Evolutionary conservation across 2,797 vertebrate species (phyloP), one percentile per base, ranked within the genome.

Genomic region (Micrastur ruficollis): DNA sequence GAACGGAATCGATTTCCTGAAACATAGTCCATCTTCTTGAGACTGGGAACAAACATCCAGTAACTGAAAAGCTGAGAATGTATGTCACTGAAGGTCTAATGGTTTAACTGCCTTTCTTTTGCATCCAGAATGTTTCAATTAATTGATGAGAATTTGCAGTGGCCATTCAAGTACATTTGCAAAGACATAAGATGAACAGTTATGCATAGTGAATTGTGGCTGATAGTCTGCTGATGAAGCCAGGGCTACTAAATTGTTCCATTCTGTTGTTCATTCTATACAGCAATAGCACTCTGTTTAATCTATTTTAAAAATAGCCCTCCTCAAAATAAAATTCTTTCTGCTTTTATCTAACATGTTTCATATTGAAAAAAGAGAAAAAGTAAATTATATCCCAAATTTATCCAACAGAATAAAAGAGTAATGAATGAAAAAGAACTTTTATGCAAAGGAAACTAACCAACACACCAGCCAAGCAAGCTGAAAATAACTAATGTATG

Each of bases 1-100:
- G 91, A 93, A 80, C 20, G 67, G 61, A 91, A 90, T 93, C 0
- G 5, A 92, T 94, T 93, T 95, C 86, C 73, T 90, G 67, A 71
- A 95, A 67, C 10, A 15, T 11, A 90, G 62, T 95, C 59, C 65
- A 55, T 88, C 89, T 95, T 95, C 81, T 67, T 56, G 70, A 82
- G 78, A 61, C 44, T 74, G 14, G 25, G 72, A 94, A 73, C 65
- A 89, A 91, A 44, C 53, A 66, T 12, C 31, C 56, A 89, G 47
- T 13, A 46, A 31, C 68, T 85, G 56, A 92, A 76, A 85, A 92
- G 12, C 49, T 78, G 52, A 78, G 44, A 38, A 8, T 9, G 4
- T 66, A 15, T 61, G 66, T 36, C 55, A 66, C n/a, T 67, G 46
- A 49, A 80, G 53, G 22, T 36, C 46, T 74, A 42, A 44, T 63